phyloP scores from a whole-genome alignment of 1,140 invertebrate species.

The Drosophila takahashii region DNA sequence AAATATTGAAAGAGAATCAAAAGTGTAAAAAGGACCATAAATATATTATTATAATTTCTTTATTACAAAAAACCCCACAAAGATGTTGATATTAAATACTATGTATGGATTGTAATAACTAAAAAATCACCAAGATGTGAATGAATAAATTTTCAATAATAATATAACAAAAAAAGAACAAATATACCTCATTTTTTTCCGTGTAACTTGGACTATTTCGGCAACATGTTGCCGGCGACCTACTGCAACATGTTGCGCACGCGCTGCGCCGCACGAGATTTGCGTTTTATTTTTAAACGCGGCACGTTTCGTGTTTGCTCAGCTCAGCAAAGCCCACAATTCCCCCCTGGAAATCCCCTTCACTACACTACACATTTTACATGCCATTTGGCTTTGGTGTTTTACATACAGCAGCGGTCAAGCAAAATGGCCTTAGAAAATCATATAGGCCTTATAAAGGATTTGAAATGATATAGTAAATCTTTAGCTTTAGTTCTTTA shows the following conservation, averaged over 20 bases:
- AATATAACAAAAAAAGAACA: too few relatives aligned
- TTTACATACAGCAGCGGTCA: slow-evolving; percentile 53
- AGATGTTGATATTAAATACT: too few relatives aligned
- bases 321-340: slow-evolving; percentile 7
- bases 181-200: not conserved
- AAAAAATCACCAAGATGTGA: too few relatives aligned
- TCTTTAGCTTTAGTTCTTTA: too few relatives aligned
- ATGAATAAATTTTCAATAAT: too few relatives aligned
- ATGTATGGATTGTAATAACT: too few relatives aligned
- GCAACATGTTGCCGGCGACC: slow-evolving; percentile 37
- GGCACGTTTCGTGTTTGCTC: slow-evolving; percentile 76
- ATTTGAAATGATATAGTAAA: too few relatives aligned
- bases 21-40: too few relatives aligned
- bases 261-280: slow-evolving; percentile 69
- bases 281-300: slow-evolving; percentile 77
- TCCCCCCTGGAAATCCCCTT: slow-evolving; percentile 5
- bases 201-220: not conserved
- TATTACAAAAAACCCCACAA: too few relatives aligned
- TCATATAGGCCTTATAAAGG: not conserved
- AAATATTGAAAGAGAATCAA: too few relatives aligned
- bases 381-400: slow-evolving; percentile 40
- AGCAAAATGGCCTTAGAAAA: not conserved
- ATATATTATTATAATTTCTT: too few relatives aligned
- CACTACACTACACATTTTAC: slow-evolving; percentile 18
- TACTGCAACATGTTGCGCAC: slow-evolving; percentile 67